phyloP scores from a whole-genome alignment of 2,888 invertebrate genomes.

The Pterostichus madidus region DNA sequence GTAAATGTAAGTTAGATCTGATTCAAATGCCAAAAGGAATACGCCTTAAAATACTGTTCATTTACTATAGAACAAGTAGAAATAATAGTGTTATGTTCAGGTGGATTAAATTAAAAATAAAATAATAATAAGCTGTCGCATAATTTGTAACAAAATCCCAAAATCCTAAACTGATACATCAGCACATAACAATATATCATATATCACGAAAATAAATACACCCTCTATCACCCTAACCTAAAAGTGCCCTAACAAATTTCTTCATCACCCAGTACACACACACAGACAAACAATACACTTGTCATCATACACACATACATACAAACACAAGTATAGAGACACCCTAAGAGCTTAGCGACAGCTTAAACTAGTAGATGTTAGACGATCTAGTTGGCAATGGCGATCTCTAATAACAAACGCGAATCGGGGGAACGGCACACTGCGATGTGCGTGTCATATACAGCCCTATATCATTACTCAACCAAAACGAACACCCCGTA shows the following conservation, averaged over 20 bases:
- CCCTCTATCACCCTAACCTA: background rate
- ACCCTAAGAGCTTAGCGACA: slow-evolving; percentile 21
- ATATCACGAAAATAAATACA: slow-evolving; percentile 29
- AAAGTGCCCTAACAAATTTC: slow-evolving; percentile 20
- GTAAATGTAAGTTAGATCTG: no score
- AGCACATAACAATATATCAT: slow-evolving; percentile 26
- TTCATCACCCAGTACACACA: slow-evolving; percentile 26
- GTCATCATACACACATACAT: background rate
- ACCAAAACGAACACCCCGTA: background rate
- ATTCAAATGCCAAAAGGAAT: no score
- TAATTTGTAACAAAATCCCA: no score
- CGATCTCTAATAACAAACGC: slow-evolving; percentile 38
- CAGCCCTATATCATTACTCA: slow-evolving; percentile 40
- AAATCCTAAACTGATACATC: no score
- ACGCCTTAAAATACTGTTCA: no score
- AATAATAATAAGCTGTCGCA: no score
- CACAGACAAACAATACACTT: background rate
- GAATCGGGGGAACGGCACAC: slow-evolving; percentile 14
- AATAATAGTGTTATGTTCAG: no score
- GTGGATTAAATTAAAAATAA: no score
- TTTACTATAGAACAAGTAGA: no score
- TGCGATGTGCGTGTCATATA: slow-evolving; percentile 30
- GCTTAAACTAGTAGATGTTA: slow-evolving; percentile 36
- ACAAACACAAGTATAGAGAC: slow-evolving; percentile 13
- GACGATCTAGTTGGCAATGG: slow-evolving; percentile 17